Percentiles rank a stretch among this genome's conserved stretches.
Conservation (phyloP, 2,113 vertebrate genomes). For the Brachionichthys hirsutus region DNA sequence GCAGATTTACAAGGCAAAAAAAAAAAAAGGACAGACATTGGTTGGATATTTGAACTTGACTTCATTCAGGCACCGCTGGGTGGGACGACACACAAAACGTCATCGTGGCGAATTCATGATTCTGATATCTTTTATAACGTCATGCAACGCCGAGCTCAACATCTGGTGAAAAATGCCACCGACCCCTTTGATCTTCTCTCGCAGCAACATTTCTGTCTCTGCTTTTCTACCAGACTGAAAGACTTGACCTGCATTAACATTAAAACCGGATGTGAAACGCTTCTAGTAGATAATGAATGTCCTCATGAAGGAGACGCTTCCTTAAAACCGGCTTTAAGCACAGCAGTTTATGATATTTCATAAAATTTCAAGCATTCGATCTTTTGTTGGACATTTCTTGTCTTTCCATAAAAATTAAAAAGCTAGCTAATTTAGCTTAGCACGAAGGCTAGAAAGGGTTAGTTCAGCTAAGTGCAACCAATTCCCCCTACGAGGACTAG, state of each 20-base stretch:
- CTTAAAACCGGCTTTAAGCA: conserved; percentile 12
- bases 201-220: too few relatives aligned
- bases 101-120: not conserved
- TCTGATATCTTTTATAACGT: conserved; percentile 7
- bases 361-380: too few relatives aligned
- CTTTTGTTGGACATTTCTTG: not conserved
- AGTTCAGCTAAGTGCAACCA: not conserved
- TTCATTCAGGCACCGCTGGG: conserved; percentile 7
- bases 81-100: conserved; percentile 23
- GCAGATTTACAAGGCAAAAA: conserved; percentile 57
- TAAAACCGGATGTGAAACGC: conserved; percentile 13
- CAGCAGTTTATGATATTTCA: too few relatives aligned
- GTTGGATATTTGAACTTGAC: conserved; percentile 41
- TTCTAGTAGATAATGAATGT: conserved; percentile 10
- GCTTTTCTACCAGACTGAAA: not conserved
- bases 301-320: not conserved
- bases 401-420: not conserved
- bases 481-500: conserved; percentile 3
- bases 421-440: not conserved
- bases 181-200: too few relatives aligned
- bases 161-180: too few relatives aligned
- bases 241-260: conserved; percentile 14
- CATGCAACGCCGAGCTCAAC: conserved; percentile 21
- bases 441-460: not conserved
- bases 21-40: conserved; percentile 14